Evolutionary conservation across 2,797 vertebrate genomes (phyloP).

Genomic region (Xiphorhynchus erythropygius): DNA sequence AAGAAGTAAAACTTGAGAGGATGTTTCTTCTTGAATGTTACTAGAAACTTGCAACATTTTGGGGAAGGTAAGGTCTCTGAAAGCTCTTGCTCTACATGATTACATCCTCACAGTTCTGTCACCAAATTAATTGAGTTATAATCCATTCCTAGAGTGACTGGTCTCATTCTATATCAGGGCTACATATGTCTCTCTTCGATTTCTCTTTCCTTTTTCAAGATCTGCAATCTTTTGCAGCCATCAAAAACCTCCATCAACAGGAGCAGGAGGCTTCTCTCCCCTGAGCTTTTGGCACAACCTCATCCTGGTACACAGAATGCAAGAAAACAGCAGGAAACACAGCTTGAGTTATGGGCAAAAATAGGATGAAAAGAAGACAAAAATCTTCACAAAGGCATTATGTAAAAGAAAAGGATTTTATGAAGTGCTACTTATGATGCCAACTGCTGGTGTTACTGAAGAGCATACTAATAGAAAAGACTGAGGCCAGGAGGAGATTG

Average conservation of each 20-base stretch:
- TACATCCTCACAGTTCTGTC: neutral
- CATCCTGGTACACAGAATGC: neutral
- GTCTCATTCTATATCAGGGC: neutral
- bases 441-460: neutral
- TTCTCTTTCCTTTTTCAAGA: neutral
- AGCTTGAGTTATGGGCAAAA: neutral
- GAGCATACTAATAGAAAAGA: neutral
- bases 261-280: neutral
- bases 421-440: neutral
- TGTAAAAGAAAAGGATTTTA: neutral
- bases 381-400: neutral
- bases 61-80: neutral
- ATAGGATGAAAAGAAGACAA: neutral
- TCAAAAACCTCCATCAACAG: neutral
- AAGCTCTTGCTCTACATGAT: neutral
- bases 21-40: neutral
- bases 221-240: neutral
- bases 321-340: neutral
- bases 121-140: neutral
- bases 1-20: neutral
- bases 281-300: neutral
- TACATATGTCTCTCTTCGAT: neutral
- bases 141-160: neutral
- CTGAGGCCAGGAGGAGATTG: neutral
- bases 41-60: neutral